Base-by-base conservation (phyloP, 2,113 vertebrate genomes). In the Bettongia penicillata region DNA sequence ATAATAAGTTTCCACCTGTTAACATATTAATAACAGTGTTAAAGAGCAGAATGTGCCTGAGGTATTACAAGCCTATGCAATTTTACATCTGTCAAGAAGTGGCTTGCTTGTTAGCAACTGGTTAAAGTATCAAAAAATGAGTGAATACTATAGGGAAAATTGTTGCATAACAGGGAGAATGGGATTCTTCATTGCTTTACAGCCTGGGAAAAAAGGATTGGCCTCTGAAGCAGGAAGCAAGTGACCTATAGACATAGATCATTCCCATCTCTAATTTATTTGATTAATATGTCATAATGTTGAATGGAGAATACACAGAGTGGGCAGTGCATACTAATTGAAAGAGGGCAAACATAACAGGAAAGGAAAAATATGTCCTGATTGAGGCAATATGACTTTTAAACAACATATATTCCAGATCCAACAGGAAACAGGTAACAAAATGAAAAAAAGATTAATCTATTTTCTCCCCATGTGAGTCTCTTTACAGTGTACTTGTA, bases 11-110 rank as follows among this genome's bases (percentile, higher is more conserved):
- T 98, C 96, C 93, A 98, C 96, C 98, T 98, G 97, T 97, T 98
- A 98, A 97, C 96, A 98, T 97, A 97, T 98, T 98, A 98, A 98
- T 98, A 98, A 97, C 93, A 96, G 96, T 98, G 98, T 98, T 98
- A 98, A 98, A 97, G 97, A 98, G 97, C 97, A 96, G 91, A 92
- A 93, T 98, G 94, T 97, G 98, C 98, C 97, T 28, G 94, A 97
- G 97, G 98, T 98, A 97, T 98, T 98, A 98, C 95, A 98, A 98
- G 97, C 93, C 93, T 96, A 51, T 98, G 95, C 96, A 98, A 98
- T 98, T 98, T 98, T 98, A 98, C 98, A 98, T 97, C 96, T 98
- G 97, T 98, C 98, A 98, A 95, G 91, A 97, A 98, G 93, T 94
- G 96, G 96, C 98, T 96, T 97, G 93, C 97, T 98, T 97, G 97